Percentiles rank a stretch among this genome's conserved stretches.
Conservation (phyloP, 2,113 vertebrate species). For the Sakesphorus luctuosus region DNA sequence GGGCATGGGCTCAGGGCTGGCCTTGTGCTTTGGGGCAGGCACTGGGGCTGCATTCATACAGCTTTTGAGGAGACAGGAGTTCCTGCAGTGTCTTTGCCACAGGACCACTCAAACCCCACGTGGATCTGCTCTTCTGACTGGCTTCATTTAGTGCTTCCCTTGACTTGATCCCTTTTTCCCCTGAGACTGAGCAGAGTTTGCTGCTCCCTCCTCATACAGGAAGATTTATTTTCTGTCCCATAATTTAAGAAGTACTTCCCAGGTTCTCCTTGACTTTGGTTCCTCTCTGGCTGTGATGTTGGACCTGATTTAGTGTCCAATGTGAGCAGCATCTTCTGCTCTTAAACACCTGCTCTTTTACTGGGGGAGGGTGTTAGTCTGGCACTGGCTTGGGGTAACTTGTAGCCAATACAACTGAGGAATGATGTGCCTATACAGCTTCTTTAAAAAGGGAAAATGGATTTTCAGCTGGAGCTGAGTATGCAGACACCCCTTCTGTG, state of each 20-base stretch:
- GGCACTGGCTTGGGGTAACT: not conserved
- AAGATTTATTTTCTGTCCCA: not conserved
- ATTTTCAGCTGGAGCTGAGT: not conserved
- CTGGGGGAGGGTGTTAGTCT: not conserved
- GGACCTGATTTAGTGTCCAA: not conserved
- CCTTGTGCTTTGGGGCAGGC: not conserved
- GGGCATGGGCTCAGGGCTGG: rapidly evolving
- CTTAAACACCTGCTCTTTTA: not conserved
- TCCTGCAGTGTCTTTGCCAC: not conserved
- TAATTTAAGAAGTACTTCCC: not conserved
- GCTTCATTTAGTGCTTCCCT: not conserved
- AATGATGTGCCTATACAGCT: not conserved
- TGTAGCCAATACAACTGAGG: not conserved
- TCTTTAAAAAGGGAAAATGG: not conserved
- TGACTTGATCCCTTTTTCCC: not conserved
- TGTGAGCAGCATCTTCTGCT: not conserved
- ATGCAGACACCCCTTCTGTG: not conserved
- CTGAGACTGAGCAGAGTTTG: not conserved
- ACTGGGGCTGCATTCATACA: not conserved
- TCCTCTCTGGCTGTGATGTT: not conserved
- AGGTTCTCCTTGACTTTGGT: not conserved
- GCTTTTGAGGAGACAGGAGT: not conserved
- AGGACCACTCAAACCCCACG: not conserved
- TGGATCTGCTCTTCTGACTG: not conserved
- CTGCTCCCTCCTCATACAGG: not conserved